phyloP scores from a whole-genome alignment of 2,797 vertebrate species.

The Falco naumanni region DNA sequence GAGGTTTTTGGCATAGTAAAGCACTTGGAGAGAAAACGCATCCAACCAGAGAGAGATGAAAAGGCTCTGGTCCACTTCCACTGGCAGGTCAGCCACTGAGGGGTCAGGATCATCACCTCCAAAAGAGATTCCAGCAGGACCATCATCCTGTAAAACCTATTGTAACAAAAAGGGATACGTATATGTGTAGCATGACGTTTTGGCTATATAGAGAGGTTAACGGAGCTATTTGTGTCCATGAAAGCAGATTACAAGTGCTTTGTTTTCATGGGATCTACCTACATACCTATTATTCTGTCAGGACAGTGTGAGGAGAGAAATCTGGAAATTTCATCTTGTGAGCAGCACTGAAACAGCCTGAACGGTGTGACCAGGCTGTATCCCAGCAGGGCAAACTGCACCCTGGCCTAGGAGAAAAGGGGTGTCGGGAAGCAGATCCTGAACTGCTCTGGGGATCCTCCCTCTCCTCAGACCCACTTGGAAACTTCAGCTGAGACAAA shows the following conservation, averaged over 20 bases:
- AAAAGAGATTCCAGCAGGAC: neutral
- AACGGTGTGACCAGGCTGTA: fast-evolving
- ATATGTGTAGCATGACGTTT: neutral
- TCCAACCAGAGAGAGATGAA: neutral
- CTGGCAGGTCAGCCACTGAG: neutral
- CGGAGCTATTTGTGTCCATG: neutral
- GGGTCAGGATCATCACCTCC: neutral
- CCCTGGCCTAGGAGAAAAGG: neutral
- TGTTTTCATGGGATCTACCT: neutral
- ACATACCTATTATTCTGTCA: neutral
- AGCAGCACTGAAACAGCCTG: neutral
- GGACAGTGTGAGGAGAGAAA: neutral
- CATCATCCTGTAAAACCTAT: neutral
- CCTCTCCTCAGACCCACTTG: neutral
- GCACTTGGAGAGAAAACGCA: fast-evolving
- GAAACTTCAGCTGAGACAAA: neutral
- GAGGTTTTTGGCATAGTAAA: neutral
- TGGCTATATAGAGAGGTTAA: neutral
- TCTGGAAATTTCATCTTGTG: neutral
- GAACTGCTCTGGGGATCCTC: neutral
- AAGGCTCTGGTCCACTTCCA: neutral
- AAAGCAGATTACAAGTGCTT: neutral
- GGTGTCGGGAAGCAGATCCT: neutral
- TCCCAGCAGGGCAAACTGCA: neutral
- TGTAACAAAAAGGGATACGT: too few species aligned